A percentile compares a stretch with the other conserved stretches of the same genome.
Evolutionary conservation across 2,797 vertebrate species (phyloP).

Genomic region (Phylloscopus collybita): DNA sequence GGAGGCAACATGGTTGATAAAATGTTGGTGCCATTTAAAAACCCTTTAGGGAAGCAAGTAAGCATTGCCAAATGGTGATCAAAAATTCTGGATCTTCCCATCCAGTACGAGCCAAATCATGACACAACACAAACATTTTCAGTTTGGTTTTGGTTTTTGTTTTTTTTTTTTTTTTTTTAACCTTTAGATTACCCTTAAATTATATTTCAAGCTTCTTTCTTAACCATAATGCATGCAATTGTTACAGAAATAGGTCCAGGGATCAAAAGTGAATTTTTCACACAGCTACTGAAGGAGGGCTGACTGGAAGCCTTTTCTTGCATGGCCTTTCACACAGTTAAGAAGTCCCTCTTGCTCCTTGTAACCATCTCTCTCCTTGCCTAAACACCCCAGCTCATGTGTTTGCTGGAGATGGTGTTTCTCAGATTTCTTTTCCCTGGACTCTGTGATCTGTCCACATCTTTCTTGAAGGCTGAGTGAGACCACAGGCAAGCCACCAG

Average conservation of each 20-base stretch:
- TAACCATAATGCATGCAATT: background rate
- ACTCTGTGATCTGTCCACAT: background rate
- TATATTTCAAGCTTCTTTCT: background rate
- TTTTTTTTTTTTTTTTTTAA: background rate
- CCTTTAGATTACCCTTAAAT: background rate
- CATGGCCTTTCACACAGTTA: background rate
- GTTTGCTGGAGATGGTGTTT: background rate
- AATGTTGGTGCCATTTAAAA: slow-evolving; percentile 1
- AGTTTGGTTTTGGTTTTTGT: background rate
- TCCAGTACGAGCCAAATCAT: background rate
- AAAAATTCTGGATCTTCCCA: slow-evolving; percentile 37
- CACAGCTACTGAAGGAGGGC: background rate
- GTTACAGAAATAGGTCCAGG: background rate
- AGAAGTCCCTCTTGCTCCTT: background rate
- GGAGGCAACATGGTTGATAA: background rate
- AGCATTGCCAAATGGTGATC: slow-evolving; percentile 20
- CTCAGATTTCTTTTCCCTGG: background rate
- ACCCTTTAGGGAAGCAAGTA: slow-evolving; percentile 32
- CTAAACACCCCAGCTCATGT: background rate
- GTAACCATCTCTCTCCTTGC: background rate
- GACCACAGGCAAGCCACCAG: background rate
- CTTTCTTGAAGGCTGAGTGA: background rate
- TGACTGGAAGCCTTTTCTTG: background rate
- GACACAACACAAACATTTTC: background rate
- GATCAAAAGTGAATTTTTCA: background rate